Evolutionary conservation across 2,888 invertebrate genomes (phyloP).

Genomic region (Acanthosepion lycidas): DNA sequence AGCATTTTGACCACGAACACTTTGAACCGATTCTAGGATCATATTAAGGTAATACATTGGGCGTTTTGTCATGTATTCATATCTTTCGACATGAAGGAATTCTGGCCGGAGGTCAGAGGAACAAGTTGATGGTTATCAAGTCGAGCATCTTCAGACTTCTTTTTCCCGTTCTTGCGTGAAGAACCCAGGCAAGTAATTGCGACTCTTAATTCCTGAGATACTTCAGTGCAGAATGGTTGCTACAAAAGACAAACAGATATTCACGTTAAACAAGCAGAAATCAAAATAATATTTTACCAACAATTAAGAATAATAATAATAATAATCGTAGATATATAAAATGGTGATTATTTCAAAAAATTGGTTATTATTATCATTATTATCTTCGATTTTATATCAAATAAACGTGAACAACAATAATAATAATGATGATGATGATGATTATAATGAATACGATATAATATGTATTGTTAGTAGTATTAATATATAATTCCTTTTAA

Average conservation of each 20-base stretch:
- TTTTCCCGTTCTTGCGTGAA: constrained; percentile 66
- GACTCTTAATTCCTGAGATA: constrained; percentile 92
- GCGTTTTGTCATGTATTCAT: constrained; percentile 60
- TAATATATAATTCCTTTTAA: too few species aligned
- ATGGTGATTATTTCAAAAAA: too few species aligned
- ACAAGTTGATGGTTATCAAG: constrained; percentile 68
- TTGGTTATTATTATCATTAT: too few species aligned
- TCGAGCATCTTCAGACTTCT: constrained; percentile 61
- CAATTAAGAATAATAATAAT: too few species aligned
- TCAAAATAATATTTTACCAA: neutral
- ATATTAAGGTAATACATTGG: constrained; percentile 47
- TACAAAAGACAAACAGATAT: constrained; percentile 66
- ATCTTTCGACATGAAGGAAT: constrained; percentile 61
- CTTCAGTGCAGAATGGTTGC: constrained; percentile 93
- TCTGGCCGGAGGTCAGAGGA: constrained; percentile 63
- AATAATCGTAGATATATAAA: too few species aligned
- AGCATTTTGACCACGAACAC: constrained; percentile 43
- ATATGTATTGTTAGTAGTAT: too few species aligned
- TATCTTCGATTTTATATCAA: too few species aligned
- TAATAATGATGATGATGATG: too few species aligned
- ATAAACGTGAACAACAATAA: too few species aligned
- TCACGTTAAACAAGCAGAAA: neutral
- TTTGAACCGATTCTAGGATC: constrained; percentile 47
- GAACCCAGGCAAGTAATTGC: constrained; percentile 91
- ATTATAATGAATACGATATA: too few species aligned